Evolutionary conservation across 2,113 vertebrate genomes (phyloP).

Genomic region (Heteronetta atricapilla): DNA sequence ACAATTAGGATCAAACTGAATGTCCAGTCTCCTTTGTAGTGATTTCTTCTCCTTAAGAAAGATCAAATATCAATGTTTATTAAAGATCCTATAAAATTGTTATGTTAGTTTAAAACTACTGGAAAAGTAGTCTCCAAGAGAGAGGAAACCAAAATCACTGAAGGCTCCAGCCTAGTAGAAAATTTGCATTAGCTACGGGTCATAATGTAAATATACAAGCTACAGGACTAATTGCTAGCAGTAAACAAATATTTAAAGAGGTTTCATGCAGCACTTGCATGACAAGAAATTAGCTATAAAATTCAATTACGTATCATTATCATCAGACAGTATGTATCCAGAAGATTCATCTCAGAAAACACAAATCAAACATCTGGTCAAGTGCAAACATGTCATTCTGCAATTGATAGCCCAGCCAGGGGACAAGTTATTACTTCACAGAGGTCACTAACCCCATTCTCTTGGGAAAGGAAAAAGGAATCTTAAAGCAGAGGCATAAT

Average conservation of each 20-base stretch:
- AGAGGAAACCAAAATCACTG: not conserved
- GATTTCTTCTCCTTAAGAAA: not conserved
- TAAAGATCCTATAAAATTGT: not conserved
- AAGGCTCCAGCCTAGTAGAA: not conserved
- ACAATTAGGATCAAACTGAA: not conserved
- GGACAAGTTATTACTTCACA: not conserved
- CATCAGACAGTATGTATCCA: not conserved
- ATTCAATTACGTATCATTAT: slow-evolving; percentile 35
- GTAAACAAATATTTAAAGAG: slow-evolving; percentile 57
- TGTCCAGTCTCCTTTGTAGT: not conserved
- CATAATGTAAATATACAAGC: not conserved
- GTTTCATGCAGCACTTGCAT: slow-evolving; percentile 1
- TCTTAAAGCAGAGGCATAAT: not conserved
- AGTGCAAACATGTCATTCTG: not conserved
- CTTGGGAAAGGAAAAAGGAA: not conserved
- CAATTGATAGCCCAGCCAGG: not conserved
- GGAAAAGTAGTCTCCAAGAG: not conserved
- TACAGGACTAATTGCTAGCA: slow-evolving; percentile 13
- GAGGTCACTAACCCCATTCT: not conserved
- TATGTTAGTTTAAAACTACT: not conserved
- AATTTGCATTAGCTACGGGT: not conserved
- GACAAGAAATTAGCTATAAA: slow-evolving; percentile 45
- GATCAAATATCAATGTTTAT: not conserved
- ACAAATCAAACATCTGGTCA: slow-evolving; percentile 12
- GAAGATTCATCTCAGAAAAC: slow-evolving; percentile 1